These are phyloP conservation scores for Carassius gibelio DNA, from an alignment of 2,113 vertebrate species.

Conservation along the genomic window DNA sequence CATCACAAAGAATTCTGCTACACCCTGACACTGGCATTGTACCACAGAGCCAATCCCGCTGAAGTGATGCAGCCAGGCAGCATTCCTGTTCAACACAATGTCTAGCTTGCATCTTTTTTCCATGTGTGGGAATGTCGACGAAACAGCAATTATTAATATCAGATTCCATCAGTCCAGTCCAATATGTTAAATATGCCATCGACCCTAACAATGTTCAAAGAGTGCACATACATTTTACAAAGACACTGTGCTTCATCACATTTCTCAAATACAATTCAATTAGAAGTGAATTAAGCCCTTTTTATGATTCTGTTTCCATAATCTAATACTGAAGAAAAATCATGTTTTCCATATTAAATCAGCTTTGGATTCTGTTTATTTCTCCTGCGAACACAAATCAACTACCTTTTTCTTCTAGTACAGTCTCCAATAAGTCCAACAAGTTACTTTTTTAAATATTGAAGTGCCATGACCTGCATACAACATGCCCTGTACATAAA, in stretches of 20 bases:
- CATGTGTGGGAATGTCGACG: neutral
- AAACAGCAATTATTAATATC: neutral
- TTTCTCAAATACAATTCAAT: slow-evolving; percentile 25
- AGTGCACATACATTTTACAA: neutral
- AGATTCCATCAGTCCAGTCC: neutral
- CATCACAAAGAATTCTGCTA: neutral
- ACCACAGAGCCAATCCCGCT: neutral
- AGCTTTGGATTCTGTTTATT: slow-evolving; percentile 2
- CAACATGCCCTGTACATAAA: neutral
- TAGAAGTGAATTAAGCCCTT: slow-evolving; percentile 8
- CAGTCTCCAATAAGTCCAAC: neutral
- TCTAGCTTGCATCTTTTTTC: neutral
- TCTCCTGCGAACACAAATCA: neutral
- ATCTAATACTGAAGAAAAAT: slow-evolving; percentile 20
- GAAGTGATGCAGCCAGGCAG: slow-evolving; percentile 4
- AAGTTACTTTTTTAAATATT: neutral
- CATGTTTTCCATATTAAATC: slow-evolving; percentile 40
- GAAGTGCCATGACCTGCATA: neutral
- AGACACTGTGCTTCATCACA: neutral
- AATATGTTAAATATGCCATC: neutral
- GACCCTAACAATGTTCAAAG: neutral
- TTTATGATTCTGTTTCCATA: slow-evolving; percentile 24
- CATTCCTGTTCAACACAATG: slow-evolving; percentile 18
- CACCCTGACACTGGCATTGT: slow-evolving; percentile 16
- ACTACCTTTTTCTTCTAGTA: neutral